Evolutionary conservation across 2,888 invertebrate genomes (phyloP), one percentile per base, ranked within the genome.

Genomic region (Dromius quadrimaculatus): DNA sequence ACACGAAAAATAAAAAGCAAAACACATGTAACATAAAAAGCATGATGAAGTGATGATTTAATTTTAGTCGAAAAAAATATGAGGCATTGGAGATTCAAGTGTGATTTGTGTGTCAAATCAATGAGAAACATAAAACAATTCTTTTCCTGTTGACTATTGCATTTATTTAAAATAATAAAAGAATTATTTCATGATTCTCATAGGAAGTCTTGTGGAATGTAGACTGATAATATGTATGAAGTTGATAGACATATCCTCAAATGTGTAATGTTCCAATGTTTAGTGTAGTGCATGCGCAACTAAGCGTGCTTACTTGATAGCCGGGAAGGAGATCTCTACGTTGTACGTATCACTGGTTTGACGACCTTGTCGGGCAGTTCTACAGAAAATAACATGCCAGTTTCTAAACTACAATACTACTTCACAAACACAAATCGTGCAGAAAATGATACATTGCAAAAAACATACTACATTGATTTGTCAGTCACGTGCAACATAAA

Each of bases 261-360:
- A 54, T 54, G 50, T 65, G 45, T 57, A 23, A 17, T 45, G 45
- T 63, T 22, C 13, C 28, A 22, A 32, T 50, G 50, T 54, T 54
- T 13, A 54, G n/a, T 28, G 28, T 28, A 28, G 47, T 59, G 50
- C 68, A 68, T 68, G 71, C 75, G 74, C 71, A 69, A 38, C 36
- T 69, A 73, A 71, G 73, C 72, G 79, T 81, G 81, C 88, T 92
- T 91, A 94, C 94, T 93, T 94, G 87, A 93, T 88, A 80, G 94
- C 91, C 81, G 94, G 94, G 90, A 95, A 95, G 81, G 93, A 90
- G 84, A 96, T 92, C 86, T 94, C 92, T 83, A 95, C 89, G 86
- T 88, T 91, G 88, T 96, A 96, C 78, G 94, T 94, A 84, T 94
- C 94, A 82, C 92, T 92, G 82, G 90, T 91, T 86, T 93, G 93